These are phyloP conservation scores for Acridotheres tristis DNA, from an alignment of 2,797 vertebrate species.

Conservation along the genomic window DNA sequence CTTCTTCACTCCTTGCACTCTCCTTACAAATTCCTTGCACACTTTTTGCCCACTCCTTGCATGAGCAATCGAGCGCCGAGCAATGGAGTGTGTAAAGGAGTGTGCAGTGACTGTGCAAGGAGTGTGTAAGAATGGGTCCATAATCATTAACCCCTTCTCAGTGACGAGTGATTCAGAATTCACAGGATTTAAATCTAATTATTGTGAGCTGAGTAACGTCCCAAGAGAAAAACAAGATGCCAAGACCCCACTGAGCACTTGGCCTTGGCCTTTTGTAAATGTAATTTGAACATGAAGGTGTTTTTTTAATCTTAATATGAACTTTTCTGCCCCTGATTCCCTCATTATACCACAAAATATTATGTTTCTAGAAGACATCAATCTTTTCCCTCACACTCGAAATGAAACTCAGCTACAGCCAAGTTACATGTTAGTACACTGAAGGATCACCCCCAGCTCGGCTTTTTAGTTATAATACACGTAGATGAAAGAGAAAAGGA, in stretches of 20 bases:
- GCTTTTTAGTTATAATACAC: accelerated
- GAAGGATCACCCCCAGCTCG: not conserved
- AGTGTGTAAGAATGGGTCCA: accelerated
- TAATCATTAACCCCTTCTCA: accelerated
- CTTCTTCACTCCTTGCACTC: no score
- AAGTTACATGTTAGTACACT: no score
- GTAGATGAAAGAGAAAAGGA: not conserved
- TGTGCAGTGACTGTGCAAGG: no score
- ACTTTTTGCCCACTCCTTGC: no score
- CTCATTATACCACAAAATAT: not conserved
- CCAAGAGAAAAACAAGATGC: accelerated
- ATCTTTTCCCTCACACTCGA: not conserved
- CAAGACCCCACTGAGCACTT: accelerated
- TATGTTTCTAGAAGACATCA: no score
- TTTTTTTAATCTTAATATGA: not conserved
- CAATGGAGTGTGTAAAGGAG: no score
- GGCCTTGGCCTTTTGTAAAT: not conserved
- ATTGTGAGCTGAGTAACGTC: accelerated
- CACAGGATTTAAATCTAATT: accelerated
- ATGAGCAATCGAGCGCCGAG: no score
- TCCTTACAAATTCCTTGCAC: no score
- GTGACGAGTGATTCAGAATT: accelerated
- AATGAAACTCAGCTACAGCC: not conserved
- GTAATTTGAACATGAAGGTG: not conserved
- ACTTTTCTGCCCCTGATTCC: not conserved